phyloP scores from a whole-genome alignment of 2,888 invertebrate species.

The Nomada lathburiana region DNA sequence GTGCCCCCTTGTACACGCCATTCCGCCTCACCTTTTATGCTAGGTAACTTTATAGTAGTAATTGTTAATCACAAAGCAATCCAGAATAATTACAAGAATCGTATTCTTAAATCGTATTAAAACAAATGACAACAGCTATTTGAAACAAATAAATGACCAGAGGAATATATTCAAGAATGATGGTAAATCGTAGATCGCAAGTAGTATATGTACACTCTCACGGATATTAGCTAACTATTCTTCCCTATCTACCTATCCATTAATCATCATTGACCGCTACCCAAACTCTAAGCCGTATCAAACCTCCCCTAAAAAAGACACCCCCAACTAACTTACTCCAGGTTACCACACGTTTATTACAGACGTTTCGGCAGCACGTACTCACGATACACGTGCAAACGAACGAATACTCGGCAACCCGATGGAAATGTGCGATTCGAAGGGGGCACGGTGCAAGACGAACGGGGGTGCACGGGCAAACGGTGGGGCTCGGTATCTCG shows the following conservation, averaged over 20 bases:
- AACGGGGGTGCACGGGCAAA: slow-evolving; percentile 1
- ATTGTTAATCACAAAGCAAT: no score
- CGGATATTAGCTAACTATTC: background rate
- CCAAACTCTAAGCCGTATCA: background rate
- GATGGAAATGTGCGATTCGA: slow-evolving; percentile 29
- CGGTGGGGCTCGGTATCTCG: slow-evolving; percentile 68
- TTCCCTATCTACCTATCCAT: background rate
- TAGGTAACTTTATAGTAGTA: no score
- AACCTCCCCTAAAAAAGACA: background rate
- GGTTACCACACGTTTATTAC: background rate
- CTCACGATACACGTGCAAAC: no score
- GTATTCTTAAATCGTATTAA: no score
- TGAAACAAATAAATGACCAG: no score
- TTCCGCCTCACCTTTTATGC: no score
- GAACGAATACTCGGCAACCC: slow-evolving; percentile 3
- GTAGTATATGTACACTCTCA: background rate
- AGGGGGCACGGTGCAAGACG: slow-evolving; percentile 17
- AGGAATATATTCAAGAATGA: no score
- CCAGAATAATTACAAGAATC: no score
- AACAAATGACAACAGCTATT: no score
- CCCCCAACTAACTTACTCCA: background rate
- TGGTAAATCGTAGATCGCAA: no score
- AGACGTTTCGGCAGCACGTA: slow-evolving; percentile 18
- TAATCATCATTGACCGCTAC: background rate
- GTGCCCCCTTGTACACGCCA: no score